These are phyloP conservation scores for Rattus norvegicus DNA, from an alignment of 2,113 vertebrate genomes.

Conservation along the genomic window DNA sequence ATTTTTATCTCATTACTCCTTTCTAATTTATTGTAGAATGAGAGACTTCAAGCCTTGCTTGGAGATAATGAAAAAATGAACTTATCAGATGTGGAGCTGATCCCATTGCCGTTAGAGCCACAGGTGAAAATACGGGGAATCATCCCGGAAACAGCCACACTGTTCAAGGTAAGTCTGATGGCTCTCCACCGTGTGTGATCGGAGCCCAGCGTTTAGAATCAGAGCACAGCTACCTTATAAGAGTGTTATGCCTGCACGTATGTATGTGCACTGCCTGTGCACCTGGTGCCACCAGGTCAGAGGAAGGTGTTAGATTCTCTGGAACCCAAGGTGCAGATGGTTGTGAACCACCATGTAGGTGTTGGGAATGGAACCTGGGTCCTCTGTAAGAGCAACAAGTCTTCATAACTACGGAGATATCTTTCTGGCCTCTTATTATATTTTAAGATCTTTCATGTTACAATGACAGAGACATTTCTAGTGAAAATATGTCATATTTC, in stretches of 20 bases:
- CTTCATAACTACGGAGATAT: background rate
- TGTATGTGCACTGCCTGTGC: background rate
- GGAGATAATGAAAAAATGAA: constrained; percentile 99
- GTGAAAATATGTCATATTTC: constrained; percentile 42
- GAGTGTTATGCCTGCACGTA: too few species aligned
- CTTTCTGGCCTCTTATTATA: background rate
- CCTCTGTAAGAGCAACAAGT: background rate
- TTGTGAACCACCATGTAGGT: background rate
- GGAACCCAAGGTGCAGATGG: background rate
- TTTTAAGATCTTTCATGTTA: constrained; percentile 25
- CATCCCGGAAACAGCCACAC: constrained; percentile 96
- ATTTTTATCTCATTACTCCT: constrained; percentile 40
- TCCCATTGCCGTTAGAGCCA: constrained; percentile 97
- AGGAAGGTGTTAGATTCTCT: too few species aligned
- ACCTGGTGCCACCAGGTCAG: background rate
- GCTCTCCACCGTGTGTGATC: background rate
- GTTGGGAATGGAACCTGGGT: background rate
- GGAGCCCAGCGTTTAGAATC: background rate
- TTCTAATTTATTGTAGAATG: constrained; percentile 88
- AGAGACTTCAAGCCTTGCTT: constrained; percentile 95
- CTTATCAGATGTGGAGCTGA: constrained; percentile 96
- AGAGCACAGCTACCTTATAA: background rate
- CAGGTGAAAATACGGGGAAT: constrained; percentile 97
- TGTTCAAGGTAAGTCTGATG: constrained; percentile 93
- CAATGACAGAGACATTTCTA: background rate